A percentile compares a stretch with the other conserved stretches of the same genome.
phyloP scores from a whole-genome alignment of 2,888 invertebrate genomes.

The Phaonia tiefii region DNA sequence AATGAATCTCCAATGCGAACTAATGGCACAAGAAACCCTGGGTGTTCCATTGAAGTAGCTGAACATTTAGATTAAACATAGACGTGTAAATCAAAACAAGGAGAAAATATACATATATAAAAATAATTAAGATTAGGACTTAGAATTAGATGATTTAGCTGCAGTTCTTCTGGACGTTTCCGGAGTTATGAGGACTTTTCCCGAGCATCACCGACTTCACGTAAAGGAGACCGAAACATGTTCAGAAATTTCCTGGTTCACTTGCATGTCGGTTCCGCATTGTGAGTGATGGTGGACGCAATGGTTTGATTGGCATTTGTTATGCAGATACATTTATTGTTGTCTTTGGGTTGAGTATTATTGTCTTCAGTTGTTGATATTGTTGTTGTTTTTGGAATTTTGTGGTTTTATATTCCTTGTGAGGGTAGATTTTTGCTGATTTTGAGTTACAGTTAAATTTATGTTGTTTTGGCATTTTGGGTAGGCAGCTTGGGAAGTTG shows the following conservation, averaged over 20 bases:
- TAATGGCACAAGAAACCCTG: slow-evolving; percentile 34
- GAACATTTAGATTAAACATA: too few species aligned
- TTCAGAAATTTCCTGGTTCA: not conserved
- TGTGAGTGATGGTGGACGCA: too few species aligned
- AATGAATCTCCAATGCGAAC: slow-evolving; percentile 1
- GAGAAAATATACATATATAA: too few species aligned
- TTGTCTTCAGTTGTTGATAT: not conserved
- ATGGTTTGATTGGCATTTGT: not conserved
- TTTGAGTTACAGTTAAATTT: too few species aligned
- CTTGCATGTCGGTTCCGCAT: not conserved
- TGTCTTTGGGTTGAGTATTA: not conserved
- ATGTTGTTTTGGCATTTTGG: not conserved
- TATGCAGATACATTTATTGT: not conserved
- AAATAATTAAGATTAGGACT: too few species aligned
- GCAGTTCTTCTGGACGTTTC: too few species aligned
- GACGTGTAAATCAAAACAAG: too few species aligned
- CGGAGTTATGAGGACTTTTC: too few species aligned
- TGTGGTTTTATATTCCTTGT: not conserved
- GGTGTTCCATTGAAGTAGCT: slow-evolving; percentile 27
- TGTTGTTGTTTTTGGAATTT: not conserved
- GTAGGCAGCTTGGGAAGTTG: too few species aligned
- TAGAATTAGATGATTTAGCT: too few species aligned
- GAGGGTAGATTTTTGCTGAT: not conserved
- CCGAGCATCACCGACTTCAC: not conserved
- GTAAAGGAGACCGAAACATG: not conserved